Base-by-base conservation (phyloP, 2,113 vertebrate species). In the Rana temporaria region DNA sequence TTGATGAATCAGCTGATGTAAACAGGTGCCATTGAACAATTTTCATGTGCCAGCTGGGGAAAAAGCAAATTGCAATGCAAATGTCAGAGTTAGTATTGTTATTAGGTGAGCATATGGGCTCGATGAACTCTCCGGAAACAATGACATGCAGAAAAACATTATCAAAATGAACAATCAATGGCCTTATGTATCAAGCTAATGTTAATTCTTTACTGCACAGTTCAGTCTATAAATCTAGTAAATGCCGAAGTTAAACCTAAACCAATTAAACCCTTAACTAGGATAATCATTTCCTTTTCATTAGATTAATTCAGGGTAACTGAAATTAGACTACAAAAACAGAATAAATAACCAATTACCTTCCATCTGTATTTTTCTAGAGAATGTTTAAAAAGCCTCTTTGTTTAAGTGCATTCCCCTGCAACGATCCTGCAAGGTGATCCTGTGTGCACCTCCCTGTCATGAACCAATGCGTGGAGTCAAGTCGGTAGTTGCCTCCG, bases 31-130 rank as follows among this genome's bases (percentile, higher is more conserved):
- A 75, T 32, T 75, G 56, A 75, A 62, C 60, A 32, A 60, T 75
- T 75, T 75, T 62, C 32, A 57, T 75, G 32, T 75, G 72, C 72
- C 72, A 75, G 72, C 72, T 75, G 57, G 72, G 57, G 32, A 62
- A 75, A 60, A 48, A 42, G 53, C 30, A 60, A 75, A 75, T 75
- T 75, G 72, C 72, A 75, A 75, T 75, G 72, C 72, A 75, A 75
- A 75, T 75, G 57, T 75, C 72, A 75, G 72, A 60, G 26, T 20
- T 60, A 22, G 72, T 75, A 75, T 75, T 75, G 71, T 74, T 59
- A 62, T 75, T 75, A 75, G 56, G 56, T 75, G 32, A 75, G 72
- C 72, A 62, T 75, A 75, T 75, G 72, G 57, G 57, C 72, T 62
- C 1, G 32, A 75, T 75, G 55, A 75, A 60, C 72, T 57, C 60